Evolutionary conservation across 2,113 vertebrate genomes (phyloP).

Genomic region (Lagenorhynchus albirostris): DNA sequence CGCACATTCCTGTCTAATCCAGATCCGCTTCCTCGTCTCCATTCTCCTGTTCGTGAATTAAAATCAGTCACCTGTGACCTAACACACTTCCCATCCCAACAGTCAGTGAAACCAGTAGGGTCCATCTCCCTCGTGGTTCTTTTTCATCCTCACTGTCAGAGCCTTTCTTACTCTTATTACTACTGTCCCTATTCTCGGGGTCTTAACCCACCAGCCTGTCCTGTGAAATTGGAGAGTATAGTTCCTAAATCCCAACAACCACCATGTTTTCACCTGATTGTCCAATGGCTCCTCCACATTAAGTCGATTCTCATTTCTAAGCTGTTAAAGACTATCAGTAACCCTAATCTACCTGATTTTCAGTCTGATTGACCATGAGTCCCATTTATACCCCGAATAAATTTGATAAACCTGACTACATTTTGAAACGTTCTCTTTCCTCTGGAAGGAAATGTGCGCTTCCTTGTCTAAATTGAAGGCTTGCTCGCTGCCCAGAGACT

Average conservation of each 20-base stretch:
- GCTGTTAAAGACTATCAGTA: not conserved
- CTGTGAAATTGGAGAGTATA: not conserved
- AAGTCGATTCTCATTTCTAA: not conserved
- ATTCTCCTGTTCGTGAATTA: not conserved
- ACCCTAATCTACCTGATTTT: not conserved
- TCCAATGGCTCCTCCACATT: not conserved
- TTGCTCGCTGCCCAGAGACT: not conserved
- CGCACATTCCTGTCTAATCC: not conserved
- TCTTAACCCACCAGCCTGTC: not conserved
- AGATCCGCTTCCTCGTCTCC: not conserved
- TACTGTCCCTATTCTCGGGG: too few species aligned
- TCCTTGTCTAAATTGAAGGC: not conserved
- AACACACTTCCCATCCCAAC: rapidly evolving
- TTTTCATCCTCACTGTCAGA: not conserved
- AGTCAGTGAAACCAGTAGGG: not conserved
- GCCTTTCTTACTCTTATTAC: not conserved
- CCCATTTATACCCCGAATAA: not conserved
- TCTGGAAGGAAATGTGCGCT: not conserved
- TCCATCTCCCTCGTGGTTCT: not conserved
- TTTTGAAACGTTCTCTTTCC: not conserved
- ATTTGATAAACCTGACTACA: not conserved
- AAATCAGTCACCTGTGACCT: not conserved
- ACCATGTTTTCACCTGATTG: not conserved
- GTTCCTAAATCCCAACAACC: not conserved
- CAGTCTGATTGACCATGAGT: not conserved